These are phyloP conservation scores for Baryphthengus martii DNA, from an alignment of 2,113 vertebrate genomes.

Conservation along the genomic window DNA sequence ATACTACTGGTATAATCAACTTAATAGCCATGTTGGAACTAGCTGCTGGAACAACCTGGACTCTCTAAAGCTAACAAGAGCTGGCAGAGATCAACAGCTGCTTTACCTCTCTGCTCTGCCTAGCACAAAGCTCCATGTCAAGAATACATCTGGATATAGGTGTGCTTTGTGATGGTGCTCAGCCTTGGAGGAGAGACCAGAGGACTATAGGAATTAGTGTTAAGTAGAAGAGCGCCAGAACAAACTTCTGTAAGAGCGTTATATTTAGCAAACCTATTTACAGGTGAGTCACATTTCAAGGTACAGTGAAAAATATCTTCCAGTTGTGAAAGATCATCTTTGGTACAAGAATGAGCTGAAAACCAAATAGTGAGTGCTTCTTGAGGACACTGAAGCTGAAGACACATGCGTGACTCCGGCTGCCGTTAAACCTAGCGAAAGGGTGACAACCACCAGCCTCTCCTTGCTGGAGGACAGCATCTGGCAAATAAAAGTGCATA, in stretches of 20 bases:
- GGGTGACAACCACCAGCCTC: not conserved
- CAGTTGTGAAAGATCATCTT: not conserved
- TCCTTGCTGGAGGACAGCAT: not conserved
- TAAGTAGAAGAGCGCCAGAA: not conserved
- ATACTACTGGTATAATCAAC: not conserved
- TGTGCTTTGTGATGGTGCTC: not conserved
- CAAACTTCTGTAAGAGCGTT: not conserved
- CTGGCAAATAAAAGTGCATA: not conserved
- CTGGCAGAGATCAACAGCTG: not conserved
- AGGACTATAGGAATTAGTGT: not conserved
- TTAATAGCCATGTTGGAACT: not conserved
- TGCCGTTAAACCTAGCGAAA: not conserved
- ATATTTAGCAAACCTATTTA: not conserved
- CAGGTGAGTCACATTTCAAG: not conserved
- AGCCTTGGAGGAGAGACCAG: not conserved
- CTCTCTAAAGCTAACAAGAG: not conserved
- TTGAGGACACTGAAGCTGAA: not conserved
- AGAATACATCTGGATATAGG: not conserved
- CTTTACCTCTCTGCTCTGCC: not conserved
- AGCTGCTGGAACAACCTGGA: not conserved
- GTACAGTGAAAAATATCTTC: not conserved
- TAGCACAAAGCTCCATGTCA: not conserved
- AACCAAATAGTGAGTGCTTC: not conserved
- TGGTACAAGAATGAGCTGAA: not conserved
- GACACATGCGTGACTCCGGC: rapidly evolving